Evolutionary conservation across 2,797 vertebrate species (phyloP), one percentile per base, ranked within the genome.

Genomic region (Premnoplex brunnescens): DNA sequence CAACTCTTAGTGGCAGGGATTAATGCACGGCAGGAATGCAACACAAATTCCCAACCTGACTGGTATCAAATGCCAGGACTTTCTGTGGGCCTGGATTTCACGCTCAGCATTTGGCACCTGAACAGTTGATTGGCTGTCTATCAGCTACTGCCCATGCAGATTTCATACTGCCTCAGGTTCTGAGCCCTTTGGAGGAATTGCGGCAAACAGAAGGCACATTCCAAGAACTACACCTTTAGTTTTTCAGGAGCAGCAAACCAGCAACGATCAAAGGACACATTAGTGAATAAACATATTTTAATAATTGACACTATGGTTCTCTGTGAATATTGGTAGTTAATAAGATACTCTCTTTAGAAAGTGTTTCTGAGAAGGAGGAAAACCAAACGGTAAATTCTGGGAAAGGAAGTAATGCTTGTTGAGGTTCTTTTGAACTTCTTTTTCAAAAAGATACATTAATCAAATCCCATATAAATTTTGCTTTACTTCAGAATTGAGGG

Each of bases 351-450:
- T 24, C 55, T 72, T 85, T 18, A 85, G 15, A 15, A 89, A 79
- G 54, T 11, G 52, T 69, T 95, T 91, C 89, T 86, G 88, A 94
- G 78, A 95, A 97, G 93, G 73, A 88, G 52, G 69, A 96, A 84
- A 59, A 86, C 16, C 0, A 1, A 91, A 74, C 0, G 0, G 41
- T 81, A 89, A 77, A 63, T 86, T 95, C 62, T 44, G 43, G 77
- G 87, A 80, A 95, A 95, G 75, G 58, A 93, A 96, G 59, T 41
- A 74, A 41, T 12, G 22, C 23, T 75, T 51, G 36, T 62, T 73
- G 68, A 36, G 28, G 43, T 74, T 4, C 22, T 81, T 86, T 76
- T 64, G 0, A 82, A 74, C 9, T 44, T 43, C 6, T 63, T 84
- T 91, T 79, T 54, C 15, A 34, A 66, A 77, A 62, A 46, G 27